Evolutionary conservation across 2,888 invertebrate species (phyloP), one percentile per base, ranked within the genome.

Genomic region (Apamea epomidion): DNA sequence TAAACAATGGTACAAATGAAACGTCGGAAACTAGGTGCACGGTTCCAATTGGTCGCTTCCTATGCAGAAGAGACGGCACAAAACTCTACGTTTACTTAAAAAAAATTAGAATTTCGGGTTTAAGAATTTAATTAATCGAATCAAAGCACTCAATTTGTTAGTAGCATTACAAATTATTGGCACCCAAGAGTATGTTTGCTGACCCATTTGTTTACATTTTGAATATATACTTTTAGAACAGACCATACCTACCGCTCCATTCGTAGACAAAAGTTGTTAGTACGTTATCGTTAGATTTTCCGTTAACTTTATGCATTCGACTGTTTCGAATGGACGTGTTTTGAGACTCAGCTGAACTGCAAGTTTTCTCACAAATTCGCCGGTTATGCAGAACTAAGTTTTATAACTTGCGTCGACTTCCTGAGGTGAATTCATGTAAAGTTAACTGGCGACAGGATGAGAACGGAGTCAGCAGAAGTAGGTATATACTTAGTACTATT

Each of bases 321-420:
- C 32, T 65, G 42, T 64, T 78, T 37, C 29, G 8, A 78, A 65
- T 64, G 68, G 60, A 74, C 54, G 16, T 75, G 72, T 84, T 80
- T 74, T 80, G 58, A 42, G 16, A 16, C 64, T 54, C 54, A 37
- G 48, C 2, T 58, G 25, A 45, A 58, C 58, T 18, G 62, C 51
- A 74, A 79, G 80, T 74, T 71, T 29, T 42, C 77, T 29, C 67
- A 54, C 62, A 74, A 82, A 65, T 42, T 65, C 16, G 10, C 45
- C 45, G 16, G 58, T 45, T 48, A 48, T 37, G 16, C 51, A 48
- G 37, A 48, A 75, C 45, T 65, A 54, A 82, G 87, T 84, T 78
- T 69, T 69, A 78, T 73, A 54, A n/a, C 54, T 69, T 21, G 6
- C 18, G n/a, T 45, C 16, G 51, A 29, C 37, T 64, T 60, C 29